Percentiles rank a stretch among this genome's conserved stretches.
These are phyloP conservation scores for Pluvianellus socialis DNA, from an alignment of 2,113 vertebrate genomes.

Conservation along the genomic window DNA sequence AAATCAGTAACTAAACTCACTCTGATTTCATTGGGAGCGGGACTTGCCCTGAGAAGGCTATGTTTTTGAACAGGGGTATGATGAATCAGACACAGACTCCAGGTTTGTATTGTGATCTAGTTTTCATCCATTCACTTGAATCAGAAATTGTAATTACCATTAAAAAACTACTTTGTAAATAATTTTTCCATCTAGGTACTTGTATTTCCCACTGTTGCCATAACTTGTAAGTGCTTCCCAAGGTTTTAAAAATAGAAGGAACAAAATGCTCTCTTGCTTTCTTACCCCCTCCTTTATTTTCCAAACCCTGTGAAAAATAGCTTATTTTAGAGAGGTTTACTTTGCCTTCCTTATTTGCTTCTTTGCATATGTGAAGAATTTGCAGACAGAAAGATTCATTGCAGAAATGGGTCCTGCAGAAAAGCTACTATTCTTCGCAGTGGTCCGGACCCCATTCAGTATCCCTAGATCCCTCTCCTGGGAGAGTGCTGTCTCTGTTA, in stretches of 20 bases:
- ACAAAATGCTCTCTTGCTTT: constrained; percentile 28
- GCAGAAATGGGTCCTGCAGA: not conserved
- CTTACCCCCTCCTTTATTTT: constrained; percentile 29
- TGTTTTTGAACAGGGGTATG: not conserved
- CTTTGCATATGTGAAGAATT: not conserved
- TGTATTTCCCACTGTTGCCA: not conserved
- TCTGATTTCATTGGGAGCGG: not conserved
- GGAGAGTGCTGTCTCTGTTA: not conserved
- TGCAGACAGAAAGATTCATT: not conserved
- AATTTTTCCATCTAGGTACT: not conserved
- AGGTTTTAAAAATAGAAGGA: constrained; percentile 63
- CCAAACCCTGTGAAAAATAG: constrained; percentile 41
- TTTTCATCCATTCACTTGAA: not conserved
- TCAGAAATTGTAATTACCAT: not conserved
- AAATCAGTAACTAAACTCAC: not conserved
- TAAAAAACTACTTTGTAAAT: not conserved
- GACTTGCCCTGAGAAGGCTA: not conserved
- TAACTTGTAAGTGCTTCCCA: constrained; percentile 22
- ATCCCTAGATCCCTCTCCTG: not conserved
- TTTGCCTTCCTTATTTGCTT: constrained; percentile 26
- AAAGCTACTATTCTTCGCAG: not conserved
- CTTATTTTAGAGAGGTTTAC: not conserved
- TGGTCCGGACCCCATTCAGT: not conserved
- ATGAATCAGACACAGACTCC: not conserved
- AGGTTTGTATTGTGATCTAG: not conserved